phyloP scores from a whole-genome alignment of 2,113 vertebrate genomes.

The Otolemur garnettii region DNA sequence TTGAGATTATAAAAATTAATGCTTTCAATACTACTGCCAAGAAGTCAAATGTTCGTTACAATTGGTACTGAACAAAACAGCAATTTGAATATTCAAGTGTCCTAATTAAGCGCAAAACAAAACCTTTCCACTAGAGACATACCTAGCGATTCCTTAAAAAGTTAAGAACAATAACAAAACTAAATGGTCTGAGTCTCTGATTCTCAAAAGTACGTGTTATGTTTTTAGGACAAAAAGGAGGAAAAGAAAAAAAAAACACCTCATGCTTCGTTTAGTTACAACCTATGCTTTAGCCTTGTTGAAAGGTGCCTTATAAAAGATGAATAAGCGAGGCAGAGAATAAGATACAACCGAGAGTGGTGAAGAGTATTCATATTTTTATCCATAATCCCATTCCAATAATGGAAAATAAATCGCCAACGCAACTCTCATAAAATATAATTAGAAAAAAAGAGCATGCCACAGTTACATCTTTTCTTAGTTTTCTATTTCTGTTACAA shows the following conservation, averaged over 20 bases:
- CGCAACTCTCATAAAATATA: neutral
- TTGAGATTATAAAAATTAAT: neutral
- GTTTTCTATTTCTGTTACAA: neutral
- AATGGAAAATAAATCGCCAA: neutral
- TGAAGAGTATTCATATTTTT: neutral
- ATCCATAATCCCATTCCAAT: neutral
- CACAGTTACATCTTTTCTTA: neutral
- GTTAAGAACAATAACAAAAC: neutral
- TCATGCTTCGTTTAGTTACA: neutral
- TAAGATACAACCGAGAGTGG: neutral
- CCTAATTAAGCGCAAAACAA: constrained; percentile 6
- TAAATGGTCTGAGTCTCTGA: neutral
- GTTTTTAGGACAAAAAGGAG: neutral
- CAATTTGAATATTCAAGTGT: neutral
- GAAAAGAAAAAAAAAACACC: neutral
- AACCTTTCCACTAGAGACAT: neutral
- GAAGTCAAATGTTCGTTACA: neutral
- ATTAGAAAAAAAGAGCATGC: neutral
- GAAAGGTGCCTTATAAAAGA: neutral
- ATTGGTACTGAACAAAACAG: neutral
- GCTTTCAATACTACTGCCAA: neutral
- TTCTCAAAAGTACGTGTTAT: neutral
- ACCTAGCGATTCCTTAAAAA: constrained; percentile 54
- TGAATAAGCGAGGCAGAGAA: neutral
- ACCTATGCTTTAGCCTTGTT: neutral